A percentile compares a stretch with the other conserved stretches of the same genome.
Conservation (phyloP, 2,888 invertebrate genomes). For the Phytoseiulus persimilis region DNA sequence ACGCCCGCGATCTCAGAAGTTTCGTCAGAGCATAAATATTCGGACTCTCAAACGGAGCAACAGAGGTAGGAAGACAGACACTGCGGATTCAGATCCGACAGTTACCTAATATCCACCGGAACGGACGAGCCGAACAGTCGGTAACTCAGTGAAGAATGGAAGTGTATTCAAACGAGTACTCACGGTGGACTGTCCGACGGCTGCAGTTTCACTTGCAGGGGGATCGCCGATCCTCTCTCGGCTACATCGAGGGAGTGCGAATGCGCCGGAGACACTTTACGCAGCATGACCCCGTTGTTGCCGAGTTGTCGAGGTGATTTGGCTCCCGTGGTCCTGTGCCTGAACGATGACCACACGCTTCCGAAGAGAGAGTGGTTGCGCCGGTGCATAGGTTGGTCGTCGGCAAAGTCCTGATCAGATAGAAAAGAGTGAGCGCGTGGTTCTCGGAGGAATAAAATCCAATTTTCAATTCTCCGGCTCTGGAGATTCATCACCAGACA, state of each 20-base stretch:
- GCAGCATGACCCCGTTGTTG: slow-evolving; percentile 43
- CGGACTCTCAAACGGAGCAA: neutral
- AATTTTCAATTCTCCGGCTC: no score
- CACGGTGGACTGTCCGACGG: slow-evolving; percentile 36
- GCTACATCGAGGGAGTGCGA: slow-evolving; percentile 42
- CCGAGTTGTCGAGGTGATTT: slow-evolving; percentile 49
- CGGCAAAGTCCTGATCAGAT: slow-evolving; percentile 11
- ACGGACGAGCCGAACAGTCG: neutral
- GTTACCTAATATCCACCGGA: neutral
- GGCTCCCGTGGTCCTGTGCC: slow-evolving; percentile 50
- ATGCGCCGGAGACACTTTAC: slow-evolving; percentile 45
- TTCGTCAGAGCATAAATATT: neutral
- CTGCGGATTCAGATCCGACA: neutral
- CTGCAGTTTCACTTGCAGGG: slow-evolving; percentile 56
- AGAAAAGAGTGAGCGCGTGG: no score
- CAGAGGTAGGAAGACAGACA: neutral
- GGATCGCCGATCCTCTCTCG: slow-evolving; percentile 55
- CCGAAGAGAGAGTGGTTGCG: slow-evolving; percentile 93
- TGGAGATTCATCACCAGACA: no score
- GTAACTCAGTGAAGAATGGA: neutral
- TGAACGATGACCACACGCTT: slow-evolving; percentile 90
- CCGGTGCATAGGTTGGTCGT: slow-evolving; percentile 54
- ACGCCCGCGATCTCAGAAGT: neutral
- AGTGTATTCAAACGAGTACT: neutral
- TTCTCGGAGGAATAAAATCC: no score